These are phyloP conservation scores for Cacatua alba DNA, from an alignment of 2,113 vertebrate species.

Conservation along the genomic window DNA sequence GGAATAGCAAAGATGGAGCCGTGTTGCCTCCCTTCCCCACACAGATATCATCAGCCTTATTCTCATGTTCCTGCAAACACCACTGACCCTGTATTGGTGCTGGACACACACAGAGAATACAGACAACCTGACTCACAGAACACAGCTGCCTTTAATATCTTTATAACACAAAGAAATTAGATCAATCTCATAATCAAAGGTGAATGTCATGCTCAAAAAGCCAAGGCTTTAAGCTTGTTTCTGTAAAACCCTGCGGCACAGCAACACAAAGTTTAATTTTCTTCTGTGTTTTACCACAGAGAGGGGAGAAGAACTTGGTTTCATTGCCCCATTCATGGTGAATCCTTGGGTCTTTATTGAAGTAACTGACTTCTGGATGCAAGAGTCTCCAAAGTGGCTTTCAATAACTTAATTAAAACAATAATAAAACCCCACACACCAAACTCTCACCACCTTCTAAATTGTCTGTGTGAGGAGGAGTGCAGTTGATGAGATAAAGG, in stretches of 20 bases:
- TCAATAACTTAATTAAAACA: neutral
- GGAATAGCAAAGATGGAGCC: neutral
- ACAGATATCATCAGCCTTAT: neutral
- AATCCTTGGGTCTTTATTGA: neutral
- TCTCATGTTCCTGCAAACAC: neutral
- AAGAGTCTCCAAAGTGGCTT: conserved; percentile 20
- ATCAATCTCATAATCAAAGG: neutral
- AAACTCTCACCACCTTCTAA: neutral
- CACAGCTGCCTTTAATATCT: neutral
- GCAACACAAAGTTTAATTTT: neutral
- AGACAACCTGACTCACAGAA: neutral
- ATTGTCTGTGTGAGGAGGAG: conserved; percentile 23
- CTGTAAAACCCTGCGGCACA: neutral
- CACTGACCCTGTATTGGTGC: neutral
- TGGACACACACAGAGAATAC: neutral
- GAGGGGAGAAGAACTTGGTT: neutral
- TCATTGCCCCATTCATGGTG: neutral
- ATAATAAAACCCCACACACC: neutral
- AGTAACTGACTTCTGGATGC: neutral
- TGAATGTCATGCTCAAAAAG: neutral
- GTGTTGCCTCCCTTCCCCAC: neutral
- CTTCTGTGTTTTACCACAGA: neutral
- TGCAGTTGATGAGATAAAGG: conserved; percentile 72
- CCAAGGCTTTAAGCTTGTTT: neutral
- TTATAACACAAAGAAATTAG: conserved; percentile 1